A percentile compares a stretch with the other conserved stretches of the same genome.
These are phyloP conservation scores for Acronicta alni DNA, from an alignment of 2,888 invertebrate species.

Conservation along the genomic window DNA sequence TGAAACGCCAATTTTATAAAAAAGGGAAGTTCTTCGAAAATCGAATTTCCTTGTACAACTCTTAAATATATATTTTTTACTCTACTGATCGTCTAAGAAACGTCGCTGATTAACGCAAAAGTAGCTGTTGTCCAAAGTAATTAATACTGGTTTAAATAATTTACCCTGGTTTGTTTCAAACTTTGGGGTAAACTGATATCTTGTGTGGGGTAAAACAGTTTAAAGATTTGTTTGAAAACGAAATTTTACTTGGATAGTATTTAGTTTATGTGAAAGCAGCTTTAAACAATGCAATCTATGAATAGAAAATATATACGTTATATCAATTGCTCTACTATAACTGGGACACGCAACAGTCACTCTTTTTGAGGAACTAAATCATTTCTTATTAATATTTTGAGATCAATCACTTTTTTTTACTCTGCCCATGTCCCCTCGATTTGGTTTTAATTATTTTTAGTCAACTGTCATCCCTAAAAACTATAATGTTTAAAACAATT, in stretches of 20 bases:
- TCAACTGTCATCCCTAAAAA: slow-evolving; percentile 43
- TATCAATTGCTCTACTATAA: slow-evolving; percentile 69
- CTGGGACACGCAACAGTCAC: slow-evolving; percentile 71
- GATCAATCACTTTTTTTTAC: slow-evolving; percentile 75
- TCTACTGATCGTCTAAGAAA: background rate
- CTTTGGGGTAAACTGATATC: background rate
- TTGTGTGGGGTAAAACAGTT: background rate
- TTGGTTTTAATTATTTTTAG: slow-evolving; percentile 46
- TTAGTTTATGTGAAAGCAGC: slow-evolving; percentile 32
- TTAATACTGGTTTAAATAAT: background rate
- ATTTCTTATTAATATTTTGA: slow-evolving; percentile 75
- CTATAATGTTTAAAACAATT: slow-evolving; percentile 19
- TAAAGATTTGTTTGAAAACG: slow-evolving; percentile 1
- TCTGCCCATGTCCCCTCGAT: slow-evolving; percentile 66
- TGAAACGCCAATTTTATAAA: background rate
- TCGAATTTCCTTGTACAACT: too few relatives aligned
- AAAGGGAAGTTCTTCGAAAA: too few relatives aligned
- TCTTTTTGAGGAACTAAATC: slow-evolving; percentile 80
- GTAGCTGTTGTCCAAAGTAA: background rate
- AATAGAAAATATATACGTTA: slow-evolving; percentile 52
- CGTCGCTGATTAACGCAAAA: background rate
- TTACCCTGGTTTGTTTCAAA: background rate
- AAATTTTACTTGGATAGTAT: slow-evolving; percentile 6
- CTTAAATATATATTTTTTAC: background rate
- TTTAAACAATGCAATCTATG: slow-evolving; percentile 43